Conservation (phyloP, 2,888 invertebrate species). For the Macrophya annulata region DNA sequence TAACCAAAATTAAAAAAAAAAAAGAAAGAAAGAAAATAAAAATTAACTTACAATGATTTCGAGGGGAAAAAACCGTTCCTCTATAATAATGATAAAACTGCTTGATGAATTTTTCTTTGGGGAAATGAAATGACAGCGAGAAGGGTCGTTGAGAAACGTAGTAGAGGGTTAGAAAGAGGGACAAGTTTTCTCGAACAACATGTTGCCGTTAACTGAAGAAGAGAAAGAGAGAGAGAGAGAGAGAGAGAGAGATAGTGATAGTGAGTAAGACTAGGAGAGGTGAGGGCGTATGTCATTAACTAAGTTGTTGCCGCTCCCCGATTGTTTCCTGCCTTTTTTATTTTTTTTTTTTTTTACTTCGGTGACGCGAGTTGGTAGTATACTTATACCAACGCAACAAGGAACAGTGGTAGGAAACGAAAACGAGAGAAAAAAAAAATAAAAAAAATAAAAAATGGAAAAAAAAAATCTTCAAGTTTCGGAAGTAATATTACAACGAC, state of each 20-base stretch:
- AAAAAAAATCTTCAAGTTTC: slow-evolving; percentile 64
- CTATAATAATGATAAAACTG: not conserved
- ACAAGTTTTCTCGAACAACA: slow-evolving; percentile 34
- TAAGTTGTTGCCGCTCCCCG: slow-evolving; percentile 40
- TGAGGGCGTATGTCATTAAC: slow-evolving; percentile 46
- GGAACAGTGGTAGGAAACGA: not conserved
- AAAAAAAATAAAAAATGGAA: not conserved
- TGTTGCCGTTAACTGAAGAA: slow-evolving; percentile 29
- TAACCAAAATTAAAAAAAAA: too few species aligned
- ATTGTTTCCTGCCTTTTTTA: slow-evolving; percentile 45
- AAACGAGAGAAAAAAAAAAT: slow-evolving; percentile 28
- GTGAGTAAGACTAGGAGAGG: not conserved
- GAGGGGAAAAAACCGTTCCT: not conserved
- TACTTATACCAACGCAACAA: slow-evolving; percentile 8
- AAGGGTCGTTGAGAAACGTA: slow-evolving; percentile 31
- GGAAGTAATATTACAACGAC: slow-evolving; percentile 71
- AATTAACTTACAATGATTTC: too few species aligned
- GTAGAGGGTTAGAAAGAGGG: not conserved
- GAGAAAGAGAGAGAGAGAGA: slow-evolving; percentile 4
- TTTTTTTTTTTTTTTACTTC: slow-evolving; percentile 27
- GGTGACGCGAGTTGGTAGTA: not conserved
- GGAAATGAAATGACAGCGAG: not conserved
- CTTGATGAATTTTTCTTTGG: not conserved
- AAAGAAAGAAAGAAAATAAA: too few species aligned
- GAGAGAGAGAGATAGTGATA: not conserved